phyloP scores from a whole-genome alignment of 1,140 invertebrate species.

The Trichonephila inaurata region DNA sequence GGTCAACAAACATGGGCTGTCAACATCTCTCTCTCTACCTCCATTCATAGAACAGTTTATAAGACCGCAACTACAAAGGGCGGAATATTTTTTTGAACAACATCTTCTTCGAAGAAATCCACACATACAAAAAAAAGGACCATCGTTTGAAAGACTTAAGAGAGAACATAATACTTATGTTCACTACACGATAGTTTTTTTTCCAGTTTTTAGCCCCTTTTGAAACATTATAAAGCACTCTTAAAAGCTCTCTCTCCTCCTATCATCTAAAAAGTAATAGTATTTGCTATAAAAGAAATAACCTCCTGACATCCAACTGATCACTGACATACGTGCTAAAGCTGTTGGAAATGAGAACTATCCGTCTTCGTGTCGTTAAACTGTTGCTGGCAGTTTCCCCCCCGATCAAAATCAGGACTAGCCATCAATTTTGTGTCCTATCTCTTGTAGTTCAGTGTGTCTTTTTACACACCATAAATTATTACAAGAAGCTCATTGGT shows the following conservation, averaged over 20 bases:
- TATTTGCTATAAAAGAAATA: constrained; percentile 74
- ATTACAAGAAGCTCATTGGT: constrained; percentile 61
- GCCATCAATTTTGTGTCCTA: constrained; percentile 67
- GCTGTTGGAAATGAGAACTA: constrained; percentile 71
- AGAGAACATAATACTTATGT: constrained; percentile 53
- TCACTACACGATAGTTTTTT: constrained; percentile 22
- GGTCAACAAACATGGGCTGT: neutral
- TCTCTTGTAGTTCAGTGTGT: constrained; percentile 64
- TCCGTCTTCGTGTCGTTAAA: constrained; percentile 71
- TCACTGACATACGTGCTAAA: constrained; percentile 71
- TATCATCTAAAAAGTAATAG: constrained; percentile 71
- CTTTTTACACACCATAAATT: constrained; percentile 73
- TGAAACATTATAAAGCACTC: constrained; percentile 62
- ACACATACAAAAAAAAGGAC: neutral
- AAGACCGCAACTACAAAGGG: neutral
- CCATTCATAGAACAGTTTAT: neutral
- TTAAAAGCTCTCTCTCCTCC: constrained; percentile 39
- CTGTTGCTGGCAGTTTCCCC: constrained; percentile 60
- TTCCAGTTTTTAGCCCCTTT: constrained; percentile 15
- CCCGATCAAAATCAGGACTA: constrained; percentile 69
- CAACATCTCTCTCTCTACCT: neutral
- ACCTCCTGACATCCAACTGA: constrained; percentile 69
- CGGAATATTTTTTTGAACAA: neutral
- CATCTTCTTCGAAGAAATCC: neutral
- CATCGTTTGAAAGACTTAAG: constrained; percentile 45